Percentiles rank a stretch among this genome's conserved stretches.
Conservation (phyloP, 2,113 vertebrate species). For the Pica pica region DNA sequence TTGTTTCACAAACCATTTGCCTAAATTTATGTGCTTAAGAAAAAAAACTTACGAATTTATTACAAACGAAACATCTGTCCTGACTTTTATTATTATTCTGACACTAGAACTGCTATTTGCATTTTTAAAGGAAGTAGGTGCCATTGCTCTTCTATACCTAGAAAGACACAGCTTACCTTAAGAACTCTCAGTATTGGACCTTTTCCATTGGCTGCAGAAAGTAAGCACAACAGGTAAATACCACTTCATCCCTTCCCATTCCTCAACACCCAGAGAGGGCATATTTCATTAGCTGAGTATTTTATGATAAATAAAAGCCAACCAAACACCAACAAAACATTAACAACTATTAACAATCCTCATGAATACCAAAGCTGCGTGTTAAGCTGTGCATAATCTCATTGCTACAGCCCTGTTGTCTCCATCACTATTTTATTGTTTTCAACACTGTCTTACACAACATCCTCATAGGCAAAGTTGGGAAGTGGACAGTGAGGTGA, state of each 20-base stretch:
- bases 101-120: not conserved
- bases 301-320: not conserved
- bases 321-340: not conserved
- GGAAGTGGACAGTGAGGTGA: not conserved
- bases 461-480: too few species aligned
- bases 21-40: not conserved
- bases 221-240: not conserved
- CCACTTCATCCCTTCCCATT: not conserved
- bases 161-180: not conserved
- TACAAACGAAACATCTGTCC: constrained; percentile 2
- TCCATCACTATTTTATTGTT: not conserved
- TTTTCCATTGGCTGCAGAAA: not conserved
- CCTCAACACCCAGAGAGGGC: not conserved
- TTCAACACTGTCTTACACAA: not conserved
- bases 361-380: fast-evolving
- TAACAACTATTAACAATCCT: not conserved
- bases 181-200: not conserved
- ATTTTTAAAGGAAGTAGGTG: not conserved
- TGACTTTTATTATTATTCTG: not conserved
- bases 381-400: not conserved
- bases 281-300: not conserved
- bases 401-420: not conserved
- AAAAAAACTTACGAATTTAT: not conserved
- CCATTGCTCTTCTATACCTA: not conserved
- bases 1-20: constrained; percentile 5